Evolutionary conservation across 2,797 vertebrate genomes (phyloP).

Genomic region (Gambelia wislizenii): DNA sequence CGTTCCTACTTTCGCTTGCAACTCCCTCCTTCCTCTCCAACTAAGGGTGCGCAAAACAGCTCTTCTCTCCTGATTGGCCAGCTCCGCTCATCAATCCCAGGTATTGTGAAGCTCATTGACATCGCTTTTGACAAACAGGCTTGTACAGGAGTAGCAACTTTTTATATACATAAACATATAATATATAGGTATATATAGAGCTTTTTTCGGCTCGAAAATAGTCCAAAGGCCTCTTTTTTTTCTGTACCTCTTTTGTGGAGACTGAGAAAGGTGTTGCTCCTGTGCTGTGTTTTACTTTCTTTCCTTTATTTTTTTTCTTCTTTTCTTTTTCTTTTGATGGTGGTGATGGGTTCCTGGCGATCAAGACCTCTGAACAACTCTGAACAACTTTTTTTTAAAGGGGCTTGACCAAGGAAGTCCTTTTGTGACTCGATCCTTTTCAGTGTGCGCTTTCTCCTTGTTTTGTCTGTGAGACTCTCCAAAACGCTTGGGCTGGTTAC

Average conservation of each 20-base stretch:
- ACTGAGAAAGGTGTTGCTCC: neutral
- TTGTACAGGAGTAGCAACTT: conserved; percentile 81
- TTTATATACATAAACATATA: conserved; percentile 45
- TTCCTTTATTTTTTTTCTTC: neutral
- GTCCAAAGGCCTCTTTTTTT: conserved; percentile 58
- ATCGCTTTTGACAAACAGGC: conserved; percentile 82
- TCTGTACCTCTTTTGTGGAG: conserved; percentile 28
- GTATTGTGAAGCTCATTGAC: conserved; percentile 90
- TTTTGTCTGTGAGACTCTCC: conserved; percentile 73
- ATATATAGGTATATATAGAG: neutral
- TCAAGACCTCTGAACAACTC: conserved; percentile 66
- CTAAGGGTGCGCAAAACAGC: conserved; percentile 88
- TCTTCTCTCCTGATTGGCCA: conserved; percentile 89
- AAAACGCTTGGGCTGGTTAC: conserved; percentile 56
- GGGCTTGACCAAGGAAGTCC: conserved; percentile 64
- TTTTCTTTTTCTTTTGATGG: neutral
- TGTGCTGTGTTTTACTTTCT: conserved; percentile 19
- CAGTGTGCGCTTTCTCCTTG: conserved; percentile 67
- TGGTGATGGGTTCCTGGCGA: conserved; percentile 56
- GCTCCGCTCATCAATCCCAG: conserved; percentile 94
- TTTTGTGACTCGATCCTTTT: conserved; percentile 73
- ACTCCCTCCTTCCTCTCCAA: conserved; percentile 85
- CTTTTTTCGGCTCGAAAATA: conserved; percentile 30
- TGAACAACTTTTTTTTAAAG: conserved; percentile 61
- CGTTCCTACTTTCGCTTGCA: conserved; percentile 80